Evolutionary conservation across 2,888 invertebrate genomes (phyloP), one percentile per base, ranked within the genome.

Genomic region (Amphiduros pacificus): DNA sequence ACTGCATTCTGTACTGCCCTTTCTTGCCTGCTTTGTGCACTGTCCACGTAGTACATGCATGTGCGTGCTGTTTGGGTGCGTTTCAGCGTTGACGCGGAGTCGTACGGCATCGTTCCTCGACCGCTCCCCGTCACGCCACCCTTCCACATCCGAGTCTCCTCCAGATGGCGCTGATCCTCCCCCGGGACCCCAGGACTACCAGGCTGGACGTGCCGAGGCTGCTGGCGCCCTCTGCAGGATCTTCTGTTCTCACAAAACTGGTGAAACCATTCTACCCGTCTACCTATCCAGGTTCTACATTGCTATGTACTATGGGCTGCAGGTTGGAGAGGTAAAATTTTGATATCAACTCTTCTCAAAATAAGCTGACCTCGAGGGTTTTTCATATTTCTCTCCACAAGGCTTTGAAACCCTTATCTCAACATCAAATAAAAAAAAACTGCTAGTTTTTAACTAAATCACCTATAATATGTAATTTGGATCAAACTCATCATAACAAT

Each of bases 221-320:
- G 87, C 97, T 73, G 98, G 96, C 26, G 91, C 97, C 2, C 84
- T 99, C 26, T 98, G 98, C 82, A 88, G 96, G 74, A 94, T 98
- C 77, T 91, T 99, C 81, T 96, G 94, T 82, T 91, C 96, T 0
- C 95, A 95, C 84, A 94, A 93, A 83, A 93, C 94, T 1, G 92
- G 92, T 44, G 96, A 96, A 85, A 91, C 91, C 77, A 93, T 99
- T 72, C 85, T 93, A 58, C 93, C 95, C 0, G 91, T 85, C 1
- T 98, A 98, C 85, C 86, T 96, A 74, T 93, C 96, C 11, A 87
- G 97, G 54, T 94, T 96, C 84, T 96, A 95, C 83, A 89, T 94
- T 74, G 92, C 94, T 3, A 84, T 99, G 67, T 91, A 91, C 74
- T 92, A 93, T 81, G 96, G 95, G 0, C 87, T 96, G 26, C 86